These are phyloP conservation scores for Myrmecophaga tridactyla DNA, from an alignment of 2,113 vertebrate species.

Conservation along the genomic window DNA sequence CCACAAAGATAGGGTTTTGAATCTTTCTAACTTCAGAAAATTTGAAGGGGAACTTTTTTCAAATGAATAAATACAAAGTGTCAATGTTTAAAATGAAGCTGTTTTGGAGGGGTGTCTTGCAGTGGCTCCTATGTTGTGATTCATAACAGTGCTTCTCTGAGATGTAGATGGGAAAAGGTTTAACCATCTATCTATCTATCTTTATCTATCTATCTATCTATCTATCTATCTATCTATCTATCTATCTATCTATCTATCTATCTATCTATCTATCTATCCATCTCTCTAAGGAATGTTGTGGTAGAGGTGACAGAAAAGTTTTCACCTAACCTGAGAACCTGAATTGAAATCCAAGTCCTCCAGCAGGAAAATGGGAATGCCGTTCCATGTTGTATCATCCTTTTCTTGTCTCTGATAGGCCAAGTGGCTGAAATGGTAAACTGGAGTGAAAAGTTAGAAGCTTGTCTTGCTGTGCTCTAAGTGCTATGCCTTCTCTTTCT, in stretches of 20 bases:
- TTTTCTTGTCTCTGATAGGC: not conserved
- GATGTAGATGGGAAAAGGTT: not conserved
- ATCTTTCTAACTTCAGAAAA: constrained; percentile 20
- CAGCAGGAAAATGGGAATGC: not conserved
- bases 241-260: too few relatives aligned
- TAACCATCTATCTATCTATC: not conserved
- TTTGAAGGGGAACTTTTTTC: not conserved
- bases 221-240: too few relatives aligned
- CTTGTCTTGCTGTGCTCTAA: not conserved
- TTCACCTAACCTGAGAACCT: not conserved
- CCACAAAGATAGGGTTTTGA: not conserved
- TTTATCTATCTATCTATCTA: too few relatives aligned
- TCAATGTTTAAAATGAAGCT: not conserved
- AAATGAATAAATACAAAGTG: not conserved
- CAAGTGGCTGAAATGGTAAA: not conserved
- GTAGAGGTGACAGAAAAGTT: not conserved
- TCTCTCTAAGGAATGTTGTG: not conserved
- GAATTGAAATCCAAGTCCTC: not conserved
- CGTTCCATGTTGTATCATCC: not conserved
- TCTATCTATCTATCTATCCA: too few relatives aligned
- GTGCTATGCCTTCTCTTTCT: not conserved
- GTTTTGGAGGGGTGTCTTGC: too few relatives aligned
- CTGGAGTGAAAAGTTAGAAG: not conserved
- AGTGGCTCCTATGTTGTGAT: not conserved
- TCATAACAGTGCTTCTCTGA: not conserved